These are phyloP conservation scores for Epinephelus malabaricus DNA, from an alignment of 2,797 vertebrate species.

Conservation along the genomic window DNA sequence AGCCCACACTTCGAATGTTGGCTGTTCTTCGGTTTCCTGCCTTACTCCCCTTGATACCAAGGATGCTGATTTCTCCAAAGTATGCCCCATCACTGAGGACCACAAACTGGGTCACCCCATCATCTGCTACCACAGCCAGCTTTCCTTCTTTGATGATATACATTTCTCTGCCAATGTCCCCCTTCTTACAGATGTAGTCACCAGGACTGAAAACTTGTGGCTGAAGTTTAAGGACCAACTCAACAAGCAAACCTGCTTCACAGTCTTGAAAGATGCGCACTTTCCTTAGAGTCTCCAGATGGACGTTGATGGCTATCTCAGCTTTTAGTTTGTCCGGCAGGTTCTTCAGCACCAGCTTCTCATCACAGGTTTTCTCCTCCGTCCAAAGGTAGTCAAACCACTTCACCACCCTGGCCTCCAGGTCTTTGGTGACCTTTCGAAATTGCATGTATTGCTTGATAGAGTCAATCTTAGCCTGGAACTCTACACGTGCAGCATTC, in stretches of 20 bases:
- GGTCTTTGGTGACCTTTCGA: conserved; percentile 95
- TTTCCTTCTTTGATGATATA: conserved; percentile 98
- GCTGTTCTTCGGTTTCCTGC: conserved; percentile 96
- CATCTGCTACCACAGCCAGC: conserved; percentile 95
- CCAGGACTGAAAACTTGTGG: conserved; percentile 96
- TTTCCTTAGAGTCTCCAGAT: conserved; percentile 94
- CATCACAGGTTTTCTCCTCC: conserved; percentile 94
- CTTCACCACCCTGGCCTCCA: conserved; percentile 94
- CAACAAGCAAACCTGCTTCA: conserved; percentile 95
- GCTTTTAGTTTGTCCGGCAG: conserved; percentile 97
- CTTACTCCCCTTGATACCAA: conserved; percentile 98
- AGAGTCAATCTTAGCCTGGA: conserved; percentile 96
- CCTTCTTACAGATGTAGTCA: conserved; percentile 97
- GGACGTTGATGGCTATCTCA: conserved; percentile 97
- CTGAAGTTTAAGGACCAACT: conserved; percentile 95
- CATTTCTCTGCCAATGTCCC: conserved; percentile 97
- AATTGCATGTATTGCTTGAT: conserved; percentile 98
- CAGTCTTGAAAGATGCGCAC: conserved; percentile 98
- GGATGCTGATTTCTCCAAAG: conserved; percentile 98
- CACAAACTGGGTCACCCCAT: conserved; percentile 96
- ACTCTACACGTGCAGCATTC: conserved; percentile 92
- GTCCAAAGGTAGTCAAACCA: conserved; percentile 99
- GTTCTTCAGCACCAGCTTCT: conserved; percentile 94
- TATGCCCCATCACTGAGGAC: conserved; percentile 96
- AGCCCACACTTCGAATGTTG: conserved; percentile 96